Evolutionary conservation across 2,888 invertebrate genomes (phyloP).

Genomic region (Lithophane semibrunnea): DNA sequence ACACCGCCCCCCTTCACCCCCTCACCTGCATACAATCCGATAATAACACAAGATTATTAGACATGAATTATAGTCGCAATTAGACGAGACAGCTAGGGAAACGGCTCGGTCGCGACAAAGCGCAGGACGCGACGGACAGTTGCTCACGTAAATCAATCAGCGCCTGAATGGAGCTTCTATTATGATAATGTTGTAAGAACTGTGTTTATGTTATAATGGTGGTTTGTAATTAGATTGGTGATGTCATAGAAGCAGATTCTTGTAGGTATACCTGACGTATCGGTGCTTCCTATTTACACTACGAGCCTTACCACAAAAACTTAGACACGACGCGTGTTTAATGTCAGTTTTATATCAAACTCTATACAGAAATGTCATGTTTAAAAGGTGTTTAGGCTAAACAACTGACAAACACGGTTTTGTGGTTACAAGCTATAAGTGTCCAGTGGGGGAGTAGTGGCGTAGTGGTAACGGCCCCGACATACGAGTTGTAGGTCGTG

Average conservation of each 20-base stretch:
- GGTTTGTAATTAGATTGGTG: neutral
- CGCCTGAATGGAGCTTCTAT: slow-evolving; percentile 58
- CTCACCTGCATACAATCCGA: slow-evolving; percentile 76
- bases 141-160: slow-evolving; percentile 76
- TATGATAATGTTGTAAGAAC: slow-evolving; percentile 49
- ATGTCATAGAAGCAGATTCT: neutral
- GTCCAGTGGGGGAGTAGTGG: too few species aligned
- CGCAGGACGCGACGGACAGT: slow-evolving; percentile 70
- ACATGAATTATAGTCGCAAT: slow-evolving; percentile 89
- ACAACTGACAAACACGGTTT: too few species aligned
- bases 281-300: too few species aligned
- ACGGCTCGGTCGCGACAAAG: slow-evolving; percentile 73
- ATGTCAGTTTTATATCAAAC: too few species aligned
- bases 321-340: too few species aligned
- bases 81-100: slow-evolving; percentile 85
- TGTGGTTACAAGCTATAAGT: too few species aligned
- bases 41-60: slow-evolving; percentile 88
- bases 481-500: too few species aligned
- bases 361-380: too few species aligned
- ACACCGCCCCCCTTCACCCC: neutral
- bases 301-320: too few species aligned
- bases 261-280: too few species aligned
- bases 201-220: neutral
- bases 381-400: too few species aligned
- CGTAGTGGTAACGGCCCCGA: too few species aligned